Percentiles rank a stretch among this genome's conserved stretches.
These are phyloP conservation scores for Drosophila falleni DNA, from an alignment of 2,888 invertebrate species.

Conservation along the genomic window DNA sequence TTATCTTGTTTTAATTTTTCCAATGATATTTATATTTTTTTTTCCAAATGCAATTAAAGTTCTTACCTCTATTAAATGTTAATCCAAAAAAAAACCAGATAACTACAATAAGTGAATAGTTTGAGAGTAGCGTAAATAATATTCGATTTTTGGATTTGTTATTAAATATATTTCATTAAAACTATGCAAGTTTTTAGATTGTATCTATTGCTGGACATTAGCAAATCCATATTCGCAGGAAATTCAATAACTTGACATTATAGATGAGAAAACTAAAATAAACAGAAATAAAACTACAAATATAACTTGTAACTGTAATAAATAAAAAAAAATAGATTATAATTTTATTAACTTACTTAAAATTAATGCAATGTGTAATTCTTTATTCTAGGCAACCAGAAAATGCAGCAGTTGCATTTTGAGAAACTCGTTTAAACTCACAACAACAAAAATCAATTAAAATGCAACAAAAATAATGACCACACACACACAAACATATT, in stretches of 20 bases:
- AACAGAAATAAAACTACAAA: constrained; percentile 36
- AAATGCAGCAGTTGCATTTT: constrained; percentile 60
- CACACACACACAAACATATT: constrained; percentile 13
- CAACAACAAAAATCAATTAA: constrained; percentile 13
- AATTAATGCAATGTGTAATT: constrained; percentile 43
- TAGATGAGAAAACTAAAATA: constrained; percentile 2
- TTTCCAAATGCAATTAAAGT: constrained; percentile 11
- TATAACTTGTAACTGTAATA: constrained; percentile 44
- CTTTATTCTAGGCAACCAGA: constrained; percentile 45
- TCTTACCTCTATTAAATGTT: constrained; percentile 20
- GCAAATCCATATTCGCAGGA: neutral
- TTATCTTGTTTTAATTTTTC: constrained; percentile 2
- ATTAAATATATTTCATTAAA: constrained; percentile 13
- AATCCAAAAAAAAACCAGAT: constrained; percentile 13
- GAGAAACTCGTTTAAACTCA: constrained; percentile 30
- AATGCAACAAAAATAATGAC: constrained; percentile 23
- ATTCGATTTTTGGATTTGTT: constrained; percentile 33
- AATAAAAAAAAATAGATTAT: constrained; percentile 34
- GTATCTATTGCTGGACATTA: constrained; percentile 26
- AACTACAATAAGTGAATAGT: constrained; percentile 28
- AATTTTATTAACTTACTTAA: constrained; percentile 41
- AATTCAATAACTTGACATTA: constrained; percentile 6
- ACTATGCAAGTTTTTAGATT: constrained; percentile 17
- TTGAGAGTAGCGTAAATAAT: constrained; percentile 24
- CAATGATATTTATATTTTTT: constrained; percentile 10